Evolutionary conservation across 2,888 invertebrate species (phyloP), one percentile per base, ranked within the genome.

Genomic region (Pasiphila rectangulata): DNA sequence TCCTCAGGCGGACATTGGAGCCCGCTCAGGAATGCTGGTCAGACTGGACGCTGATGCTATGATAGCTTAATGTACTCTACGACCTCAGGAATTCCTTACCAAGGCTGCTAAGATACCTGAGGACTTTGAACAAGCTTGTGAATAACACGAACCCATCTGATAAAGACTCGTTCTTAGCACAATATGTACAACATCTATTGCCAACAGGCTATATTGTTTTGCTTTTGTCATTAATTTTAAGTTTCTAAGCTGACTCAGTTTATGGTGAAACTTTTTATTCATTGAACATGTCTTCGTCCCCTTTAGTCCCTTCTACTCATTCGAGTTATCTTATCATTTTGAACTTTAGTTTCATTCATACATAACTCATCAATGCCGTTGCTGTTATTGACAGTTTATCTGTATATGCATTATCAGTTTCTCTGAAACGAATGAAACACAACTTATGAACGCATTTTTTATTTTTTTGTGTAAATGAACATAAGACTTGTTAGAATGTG

Each of bases 21-120:
- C 77, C 74, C 67, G 72, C 67, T 67, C 55, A 78, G 76, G 86
- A 87, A 87, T 85, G 86, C 75, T 67, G 83, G 69, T 75, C 74
- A 78, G 79, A 76, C 81, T 60, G 67, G 74, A 71, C 66, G 63
- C 69, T 75, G 78, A 75, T 78, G 73, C 62, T 65, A 68, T 77
- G 83, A 83, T 83, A 84, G 81, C 80, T 83, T 78, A 83, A 81
- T 81, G 81, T 67, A 71, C 69, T 69, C 65, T 58, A 63, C 63
- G 59, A 67, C 68, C 66, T 70, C 70, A 63, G 55, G 69, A 75
- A 83, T 83, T 79, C 75, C 75, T 66, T 42, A 61, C 70, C 75
- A 76, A 79, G 74, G 72, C 62, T 71, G 70, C 19, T 36, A 17
- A 10, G 12, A 32, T 10, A 15, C 17, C n/a, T 17, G 9, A 17